A percentile compares a stretch with the other conserved stretches of the same genome.
Evolutionary conservation across 2,113 vertebrate species (phyloP).

Genomic region (Glaucidium brasilianum): DNA sequence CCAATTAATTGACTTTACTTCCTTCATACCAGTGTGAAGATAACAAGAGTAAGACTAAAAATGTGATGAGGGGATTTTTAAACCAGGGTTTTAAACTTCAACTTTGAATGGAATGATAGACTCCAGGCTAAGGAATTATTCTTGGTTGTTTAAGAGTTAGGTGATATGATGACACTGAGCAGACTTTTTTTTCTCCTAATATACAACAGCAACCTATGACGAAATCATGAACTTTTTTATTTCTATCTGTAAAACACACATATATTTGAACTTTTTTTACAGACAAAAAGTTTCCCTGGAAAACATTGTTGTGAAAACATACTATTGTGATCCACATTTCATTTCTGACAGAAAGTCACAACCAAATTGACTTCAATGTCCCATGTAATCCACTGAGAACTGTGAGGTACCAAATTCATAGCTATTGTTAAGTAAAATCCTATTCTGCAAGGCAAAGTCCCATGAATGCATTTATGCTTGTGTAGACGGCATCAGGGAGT

Average conservation of each 20-base stretch:
- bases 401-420: background rate
- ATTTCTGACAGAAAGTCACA: background rate
- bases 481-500: background rate
- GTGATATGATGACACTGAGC: background rate
- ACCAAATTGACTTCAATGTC: background rate
- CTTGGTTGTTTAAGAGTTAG: background rate
- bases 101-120: background rate
- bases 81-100: background rate
- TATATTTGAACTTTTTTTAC: background rate
- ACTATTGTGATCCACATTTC: background rate
- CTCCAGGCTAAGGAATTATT: background rate
- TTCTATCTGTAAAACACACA: background rate
- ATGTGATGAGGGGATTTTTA: background rate
- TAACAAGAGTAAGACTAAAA: background rate
- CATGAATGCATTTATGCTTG: background rate
- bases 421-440: background rate
- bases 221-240: background rate
- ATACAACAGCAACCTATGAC: background rate
- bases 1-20: background rate
- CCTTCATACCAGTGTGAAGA: background rate
- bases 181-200: background rate
- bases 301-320: background rate
- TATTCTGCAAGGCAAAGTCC: background rate
- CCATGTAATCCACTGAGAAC: fast-evolving
- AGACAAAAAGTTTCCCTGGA: background rate